These are phyloP conservation scores for Aphelinus certus DNA, from an alignment of 1,140 invertebrate genomes.

Conservation along the genomic window DNA sequence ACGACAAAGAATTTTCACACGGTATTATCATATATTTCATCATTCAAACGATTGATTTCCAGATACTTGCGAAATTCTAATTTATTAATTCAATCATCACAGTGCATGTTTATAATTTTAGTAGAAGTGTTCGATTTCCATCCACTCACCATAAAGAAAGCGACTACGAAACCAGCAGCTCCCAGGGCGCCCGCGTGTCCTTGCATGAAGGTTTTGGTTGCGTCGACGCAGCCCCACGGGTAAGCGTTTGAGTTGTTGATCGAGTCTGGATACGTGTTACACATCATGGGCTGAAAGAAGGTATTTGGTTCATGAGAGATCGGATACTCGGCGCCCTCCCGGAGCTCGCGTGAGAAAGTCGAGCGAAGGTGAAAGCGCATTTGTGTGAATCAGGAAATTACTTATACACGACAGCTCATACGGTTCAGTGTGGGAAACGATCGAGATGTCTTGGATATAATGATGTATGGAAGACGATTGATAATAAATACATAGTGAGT, in stretches of 20 bases:
- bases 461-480: too few relatives aligned
- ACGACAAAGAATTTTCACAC: too few relatives aligned
- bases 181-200: slow-evolving; percentile 83
- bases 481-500: too few relatives aligned
- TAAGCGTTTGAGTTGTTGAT: slow-evolving; percentile 72
- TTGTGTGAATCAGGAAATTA: too few relatives aligned
- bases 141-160: slow-evolving; percentile 78
- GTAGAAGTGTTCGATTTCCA: not conserved
- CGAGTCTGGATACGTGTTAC: slow-evolving; percentile 67
- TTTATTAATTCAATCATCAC: not conserved
- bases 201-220: slow-evolving; percentile 76
- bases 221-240: slow-evolving; percentile 76
- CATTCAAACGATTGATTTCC: too few relatives aligned
- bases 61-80: slow-evolving; percentile 19
- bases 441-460: too few relatives aligned
- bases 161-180: slow-evolving; percentile 81
- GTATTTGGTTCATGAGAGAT: not conserved
- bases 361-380: not conserved
- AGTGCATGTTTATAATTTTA: not conserved
- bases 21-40: too few relatives aligned
- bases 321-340: too few relatives aligned
- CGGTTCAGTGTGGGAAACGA: too few relatives aligned
- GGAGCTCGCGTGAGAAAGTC: slow-evolving; percentile 46
- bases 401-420: too few relatives aligned
- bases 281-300: slow-evolving; percentile 70